Evolutionary conservation across 2,797 vertebrate genomes (phyloP).

Genomic region (Pteronotus mesoamericanus): DNA sequence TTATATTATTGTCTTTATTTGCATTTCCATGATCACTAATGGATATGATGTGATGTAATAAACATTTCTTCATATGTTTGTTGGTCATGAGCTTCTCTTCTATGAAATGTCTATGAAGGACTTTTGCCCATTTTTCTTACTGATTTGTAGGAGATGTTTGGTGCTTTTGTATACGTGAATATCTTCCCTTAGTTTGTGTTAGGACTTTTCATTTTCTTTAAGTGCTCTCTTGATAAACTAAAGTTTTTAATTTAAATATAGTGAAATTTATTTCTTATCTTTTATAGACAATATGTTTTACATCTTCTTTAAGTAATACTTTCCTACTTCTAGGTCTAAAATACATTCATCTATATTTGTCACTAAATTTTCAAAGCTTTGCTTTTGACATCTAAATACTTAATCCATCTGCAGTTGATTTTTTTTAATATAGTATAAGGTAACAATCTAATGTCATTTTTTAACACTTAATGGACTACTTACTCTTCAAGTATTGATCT

Average conservation of each 20-base stretch:
- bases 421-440: background rate
- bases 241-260: background rate
- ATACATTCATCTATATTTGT: background rate
- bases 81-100: background rate
- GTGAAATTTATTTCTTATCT: background rate
- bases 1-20: background rate
- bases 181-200: no score
- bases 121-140: background rate
- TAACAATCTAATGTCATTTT: background rate
- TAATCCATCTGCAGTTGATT: background rate
- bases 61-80: background rate
- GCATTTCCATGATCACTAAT: background rate
- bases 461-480: background rate
- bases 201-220: no score
- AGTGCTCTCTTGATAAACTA: background rate
- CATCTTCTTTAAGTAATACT: background rate
- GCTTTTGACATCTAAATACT: background rate
- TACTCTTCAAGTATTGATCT: background rate
- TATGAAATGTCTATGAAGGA: background rate
- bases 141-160: background rate
- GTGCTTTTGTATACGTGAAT: background rate
- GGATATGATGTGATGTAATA: background rate
- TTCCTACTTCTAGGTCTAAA: background rate
- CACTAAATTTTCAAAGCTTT: background rate
- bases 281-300: background rate